phyloP scores from a whole-genome alignment of 2,888 invertebrate species.

The Morpho deidamia region DNA sequence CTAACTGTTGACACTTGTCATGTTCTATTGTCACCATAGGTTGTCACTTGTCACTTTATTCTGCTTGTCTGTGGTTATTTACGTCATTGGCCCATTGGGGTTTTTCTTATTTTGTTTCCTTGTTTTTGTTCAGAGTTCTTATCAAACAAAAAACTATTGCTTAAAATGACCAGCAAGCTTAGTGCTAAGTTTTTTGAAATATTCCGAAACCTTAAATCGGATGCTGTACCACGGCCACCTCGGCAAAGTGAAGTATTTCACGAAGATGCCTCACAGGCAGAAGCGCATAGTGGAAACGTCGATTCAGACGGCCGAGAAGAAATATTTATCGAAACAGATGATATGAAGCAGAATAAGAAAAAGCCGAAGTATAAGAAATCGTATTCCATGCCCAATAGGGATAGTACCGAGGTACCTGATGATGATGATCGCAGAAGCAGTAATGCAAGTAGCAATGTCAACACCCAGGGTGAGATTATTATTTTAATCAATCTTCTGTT shows the following conservation, averaged over 20 bases:
- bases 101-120: conserved; percentile 4
- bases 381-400: conserved; percentile 25
- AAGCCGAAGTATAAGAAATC: conserved; percentile 40
- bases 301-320: conserved; percentile 42
- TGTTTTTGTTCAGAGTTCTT: not conserved
- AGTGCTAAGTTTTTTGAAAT: conserved; percentile 52
- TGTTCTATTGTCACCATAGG: not conserved
- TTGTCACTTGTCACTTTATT: not conserved
- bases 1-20: not conserved
- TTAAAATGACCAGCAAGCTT: conserved; percentile 30
- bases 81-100: conserved; percentile 13
- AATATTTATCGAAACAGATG: conserved; percentile 40
- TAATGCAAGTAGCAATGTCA: conserved; percentile 42
- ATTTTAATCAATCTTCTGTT: no score
- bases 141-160: conserved; percentile 3
- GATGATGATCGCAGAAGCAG: conserved; percentile 29
- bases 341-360: conserved; percentile 38
- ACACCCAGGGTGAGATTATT: conserved; percentile 51
- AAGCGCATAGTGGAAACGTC: conserved; percentile 34
- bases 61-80: not conserved
- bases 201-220: conserved; percentile 67
- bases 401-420: conserved; percentile 21
- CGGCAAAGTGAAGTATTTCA: conserved; percentile 35
- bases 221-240: conserved; percentile 72
- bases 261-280: conserved; percentile 24